Conservation (phyloP, 2,113 vertebrate species). For the Reinhardtius hippoglossoides region DNA sequence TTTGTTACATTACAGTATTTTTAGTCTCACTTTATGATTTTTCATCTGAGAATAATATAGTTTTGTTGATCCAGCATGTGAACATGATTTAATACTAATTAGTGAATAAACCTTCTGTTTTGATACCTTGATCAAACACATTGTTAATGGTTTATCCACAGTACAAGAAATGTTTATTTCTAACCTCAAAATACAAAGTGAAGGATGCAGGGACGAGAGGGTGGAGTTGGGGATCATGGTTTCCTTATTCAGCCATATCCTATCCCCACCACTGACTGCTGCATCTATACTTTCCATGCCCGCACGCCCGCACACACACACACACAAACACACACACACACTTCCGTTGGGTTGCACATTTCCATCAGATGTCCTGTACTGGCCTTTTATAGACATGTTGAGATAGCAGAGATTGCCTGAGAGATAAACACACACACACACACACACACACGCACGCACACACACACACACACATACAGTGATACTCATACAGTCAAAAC, state of each 20-base stretch:
- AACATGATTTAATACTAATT: no score
- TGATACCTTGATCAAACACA: no score
- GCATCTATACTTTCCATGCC: slow-evolving; percentile 21
- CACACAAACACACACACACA: slow-evolving; percentile 28
- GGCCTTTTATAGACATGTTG: slow-evolving; percentile 66
- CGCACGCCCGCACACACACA: slow-evolving; percentile 9
- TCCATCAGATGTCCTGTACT: slow-evolving; percentile 43
- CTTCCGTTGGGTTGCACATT: slow-evolving; percentile 43
- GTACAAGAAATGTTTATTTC: no score
- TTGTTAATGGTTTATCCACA: no score
- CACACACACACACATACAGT: background rate
- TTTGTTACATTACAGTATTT: background rate
- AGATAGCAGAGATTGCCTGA: slow-evolving; percentile 53
- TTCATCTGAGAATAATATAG: no score
- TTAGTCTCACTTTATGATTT: no score
- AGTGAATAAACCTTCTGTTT: no score
- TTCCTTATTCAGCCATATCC: slow-evolving; percentile 50
- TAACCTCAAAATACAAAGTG: background rate
- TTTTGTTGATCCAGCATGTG: no score
- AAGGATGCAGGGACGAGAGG: slow-evolving; percentile 1
- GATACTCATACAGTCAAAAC: background rate
- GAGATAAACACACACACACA: slow-evolving; percentile 34
- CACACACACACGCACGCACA: slow-evolving; percentile 14
- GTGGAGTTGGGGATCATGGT: slow-evolving; percentile 34
- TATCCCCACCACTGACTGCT: slow-evolving; percentile 32